Percentiles rank a stretch among this genome's conserved stretches.
Conservation (phyloP, 2,113 vertebrate species). For the Clarias magur region DNA sequence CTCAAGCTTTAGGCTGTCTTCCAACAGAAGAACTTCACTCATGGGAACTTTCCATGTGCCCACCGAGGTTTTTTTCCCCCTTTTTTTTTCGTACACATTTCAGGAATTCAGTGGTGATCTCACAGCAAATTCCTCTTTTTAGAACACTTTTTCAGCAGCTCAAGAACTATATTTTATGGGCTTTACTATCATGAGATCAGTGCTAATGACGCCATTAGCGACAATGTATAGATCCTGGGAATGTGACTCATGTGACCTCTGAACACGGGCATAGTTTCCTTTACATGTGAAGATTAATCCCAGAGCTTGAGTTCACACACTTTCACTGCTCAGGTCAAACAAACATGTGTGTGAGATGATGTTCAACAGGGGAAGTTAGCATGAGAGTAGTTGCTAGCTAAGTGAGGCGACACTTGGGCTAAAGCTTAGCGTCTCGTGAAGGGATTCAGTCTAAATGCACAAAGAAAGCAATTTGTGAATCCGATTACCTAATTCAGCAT, state of each 20-base stretch:
- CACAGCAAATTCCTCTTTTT: no score
- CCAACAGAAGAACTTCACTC: neutral
- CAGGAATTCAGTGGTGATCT: no score
- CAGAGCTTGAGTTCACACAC: neutral
- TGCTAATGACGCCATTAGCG: neutral
- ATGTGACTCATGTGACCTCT: neutral
- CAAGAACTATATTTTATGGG: neutral
- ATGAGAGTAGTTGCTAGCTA: neutral
- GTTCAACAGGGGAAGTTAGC: neutral
- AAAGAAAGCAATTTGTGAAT: neutral
- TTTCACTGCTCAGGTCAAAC: neutral
- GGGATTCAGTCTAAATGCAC: neutral
- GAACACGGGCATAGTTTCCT: neutral
- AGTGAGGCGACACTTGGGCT: neutral
- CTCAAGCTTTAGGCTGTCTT: neutral
- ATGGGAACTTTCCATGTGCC: no score
- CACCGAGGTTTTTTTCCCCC: no score
- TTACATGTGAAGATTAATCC: constrained; percentile 16
- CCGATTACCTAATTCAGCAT: neutral
- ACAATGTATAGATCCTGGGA: neutral
- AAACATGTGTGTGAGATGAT: neutral
- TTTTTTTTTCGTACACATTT: no score
- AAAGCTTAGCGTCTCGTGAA: neutral
- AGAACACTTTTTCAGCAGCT: no score
- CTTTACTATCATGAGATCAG: neutral